These are phyloP conservation scores for Xylota sylvarum DNA, from an alignment of 2,888 invertebrate species.

Conservation along the genomic window DNA sequence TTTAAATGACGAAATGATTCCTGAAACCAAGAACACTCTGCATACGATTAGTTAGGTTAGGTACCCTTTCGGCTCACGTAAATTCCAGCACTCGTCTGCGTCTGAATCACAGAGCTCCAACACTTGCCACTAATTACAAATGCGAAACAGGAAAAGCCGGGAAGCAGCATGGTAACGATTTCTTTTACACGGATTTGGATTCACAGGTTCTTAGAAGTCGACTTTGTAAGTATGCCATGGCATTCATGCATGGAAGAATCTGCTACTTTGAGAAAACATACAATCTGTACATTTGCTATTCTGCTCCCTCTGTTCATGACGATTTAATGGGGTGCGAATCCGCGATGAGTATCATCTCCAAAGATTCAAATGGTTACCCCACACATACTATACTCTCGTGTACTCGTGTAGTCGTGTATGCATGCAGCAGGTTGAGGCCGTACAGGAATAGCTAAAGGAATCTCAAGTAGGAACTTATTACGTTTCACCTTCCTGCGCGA, in stretches of 20 bases:
- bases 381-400: background rate
- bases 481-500: conserved; percentile 62
- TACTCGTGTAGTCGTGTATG: background rate
- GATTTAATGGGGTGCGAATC: conserved; percentile 77
- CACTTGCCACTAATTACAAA: conserved; percentile 75
- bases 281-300: conserved; percentile 76
- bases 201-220: conserved; percentile 64
- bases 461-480: conserved; percentile 74
- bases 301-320: conserved; percentile 68
- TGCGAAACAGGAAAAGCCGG: conserved; percentile 62
- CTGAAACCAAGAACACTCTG: conserved; percentile 55
- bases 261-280: conserved; percentile 69
- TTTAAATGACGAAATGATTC: conserved; percentile 71
- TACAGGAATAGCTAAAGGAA: conserved; percentile 65
- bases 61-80: conserved; percentile 11
- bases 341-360: conserved; percentile 75
- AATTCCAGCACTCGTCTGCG: conserved; percentile 37
- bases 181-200: conserved; percentile 64
- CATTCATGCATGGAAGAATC: conserved; percentile 71
- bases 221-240: conserved; percentile 56
- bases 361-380: conserved; percentile 65
- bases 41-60: conserved; percentile 63
- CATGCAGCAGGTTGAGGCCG: conserved; percentile 60
- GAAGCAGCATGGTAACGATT: conserved; percentile 58
- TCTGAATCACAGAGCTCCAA: conserved; percentile 53